Evolutionary conservation across 1,140 invertebrate species (phyloP).

Genomic region (Zaprionus nigranus): DNA sequence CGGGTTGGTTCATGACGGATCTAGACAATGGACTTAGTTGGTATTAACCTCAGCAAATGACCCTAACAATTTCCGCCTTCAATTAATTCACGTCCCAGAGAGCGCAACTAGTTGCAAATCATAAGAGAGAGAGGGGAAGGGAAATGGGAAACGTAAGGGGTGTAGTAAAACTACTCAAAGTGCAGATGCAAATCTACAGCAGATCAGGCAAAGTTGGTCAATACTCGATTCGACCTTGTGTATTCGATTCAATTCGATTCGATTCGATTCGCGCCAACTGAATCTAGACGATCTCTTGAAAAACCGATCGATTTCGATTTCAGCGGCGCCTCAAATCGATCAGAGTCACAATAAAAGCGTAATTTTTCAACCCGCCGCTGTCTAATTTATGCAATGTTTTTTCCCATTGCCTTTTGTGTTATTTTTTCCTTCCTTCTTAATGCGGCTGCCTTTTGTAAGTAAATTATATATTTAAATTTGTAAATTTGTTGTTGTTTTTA

Average conservation of each 20-base stretch:
- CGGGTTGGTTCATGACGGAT: slow-evolving; percentile 25
- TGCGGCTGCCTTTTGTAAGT: slow-evolving; percentile 50
- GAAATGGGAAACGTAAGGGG: no score
- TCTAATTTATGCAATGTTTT: slow-evolving; percentile 73
- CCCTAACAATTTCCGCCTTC: slow-evolving; percentile 64
- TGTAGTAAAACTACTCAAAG: slow-evolving; percentile 3
- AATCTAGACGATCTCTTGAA: slow-evolving; percentile 56
- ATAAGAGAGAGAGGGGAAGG: slow-evolving; percentile 24
- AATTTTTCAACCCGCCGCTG: slow-evolving; percentile 57
- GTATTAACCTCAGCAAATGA: slow-evolving; percentile 54
- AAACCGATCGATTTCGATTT: slow-evolving; percentile 59
- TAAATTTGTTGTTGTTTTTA: slow-evolving; percentile 61
- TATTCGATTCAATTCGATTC: slow-evolving; percentile 7
- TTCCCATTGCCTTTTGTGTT: slow-evolving; percentile 46
- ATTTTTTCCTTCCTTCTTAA: neutral
- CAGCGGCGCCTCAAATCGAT: slow-evolving; percentile 69
- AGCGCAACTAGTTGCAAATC: slow-evolving; percentile 46
- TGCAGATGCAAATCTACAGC: slow-evolving; percentile 8
- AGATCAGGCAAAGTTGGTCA: slow-evolving; percentile 7
- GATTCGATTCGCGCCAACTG: slow-evolving; percentile 44
- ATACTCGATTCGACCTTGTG: slow-evolving; percentile 61
- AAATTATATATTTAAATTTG: slow-evolving; percentile 78
- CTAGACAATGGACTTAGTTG: slow-evolving; percentile 33
- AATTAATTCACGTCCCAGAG: slow-evolving; percentile 51
- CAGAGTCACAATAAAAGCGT: slow-evolving; percentile 58